Evolutionary conservation across 2,113 vertebrate genomes (phyloP).

Genomic region (Arothron firmamentum): DNA sequence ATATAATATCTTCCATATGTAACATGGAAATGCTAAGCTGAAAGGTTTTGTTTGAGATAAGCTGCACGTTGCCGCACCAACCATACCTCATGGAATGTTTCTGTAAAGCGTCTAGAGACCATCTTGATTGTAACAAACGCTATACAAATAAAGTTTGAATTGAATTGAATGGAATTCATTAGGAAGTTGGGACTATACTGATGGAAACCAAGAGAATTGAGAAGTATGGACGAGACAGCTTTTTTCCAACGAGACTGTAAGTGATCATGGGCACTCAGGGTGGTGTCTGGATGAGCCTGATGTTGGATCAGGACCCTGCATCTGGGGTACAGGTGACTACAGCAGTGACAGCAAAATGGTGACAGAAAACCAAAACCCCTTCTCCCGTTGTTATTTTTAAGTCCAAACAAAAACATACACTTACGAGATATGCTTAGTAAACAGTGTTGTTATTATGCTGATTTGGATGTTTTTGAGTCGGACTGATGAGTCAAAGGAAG

Average conservation of each 20-base stretch:
- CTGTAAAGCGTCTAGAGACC: too few relatives aligned
- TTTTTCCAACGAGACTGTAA: slow-evolving; percentile 65
- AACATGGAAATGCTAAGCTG: slow-evolving; percentile 38
- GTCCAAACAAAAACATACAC: neutral
- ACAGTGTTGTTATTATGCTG: slow-evolving; percentile 1
- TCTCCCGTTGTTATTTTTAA: slow-evolving; percentile 14
- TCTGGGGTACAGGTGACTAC: slow-evolving; percentile 71
- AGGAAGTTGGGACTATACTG: slow-evolving; percentile 56
- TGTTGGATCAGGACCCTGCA: slow-evolving; percentile 66
- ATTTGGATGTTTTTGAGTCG: too few relatives aligned
- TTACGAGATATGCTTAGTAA: slow-evolving; percentile 31
- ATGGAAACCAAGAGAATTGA: slow-evolving; percentile 65
- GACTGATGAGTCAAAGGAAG: too few relatives aligned
- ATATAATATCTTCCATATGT: slow-evolving; percentile 61
- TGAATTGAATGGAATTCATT: slow-evolving; percentile 59
- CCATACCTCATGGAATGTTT: slow-evolving; percentile 56
- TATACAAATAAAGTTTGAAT: too few relatives aligned
- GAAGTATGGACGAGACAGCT: slow-evolving; percentile 66
- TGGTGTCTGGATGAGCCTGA: slow-evolving; percentile 63
- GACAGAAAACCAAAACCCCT: slow-evolving; percentile 32
- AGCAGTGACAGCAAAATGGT: slow-evolving; percentile 44
- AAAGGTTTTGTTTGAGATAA: slow-evolving; percentile 46
- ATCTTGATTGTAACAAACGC: too few relatives aligned
- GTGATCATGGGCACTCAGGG: slow-evolving; percentile 66
- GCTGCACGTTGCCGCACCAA: slow-evolving; percentile 37